Evolutionary conservation across 2,888 invertebrate species (phyloP).

Genomic region (Drosophila melanosoma): DNA sequence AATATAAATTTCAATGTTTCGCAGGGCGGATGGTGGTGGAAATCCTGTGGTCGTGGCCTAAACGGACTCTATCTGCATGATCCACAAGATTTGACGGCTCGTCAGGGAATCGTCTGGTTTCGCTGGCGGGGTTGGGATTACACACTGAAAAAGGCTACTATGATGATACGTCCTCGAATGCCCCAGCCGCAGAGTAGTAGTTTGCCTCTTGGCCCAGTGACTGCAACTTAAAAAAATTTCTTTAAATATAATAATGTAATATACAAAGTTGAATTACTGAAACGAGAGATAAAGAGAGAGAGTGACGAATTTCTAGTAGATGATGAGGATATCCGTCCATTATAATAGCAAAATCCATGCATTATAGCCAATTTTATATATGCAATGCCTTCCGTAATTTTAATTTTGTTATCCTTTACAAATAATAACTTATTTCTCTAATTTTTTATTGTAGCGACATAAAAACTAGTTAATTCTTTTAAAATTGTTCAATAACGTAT

Average conservation of each 20-base stretch:
- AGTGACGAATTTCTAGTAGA: conserved; percentile 50
- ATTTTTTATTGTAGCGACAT: conserved; percentile 61
- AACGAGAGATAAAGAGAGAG: conserved; percentile 10
- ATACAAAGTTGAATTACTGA: conserved; percentile 38
- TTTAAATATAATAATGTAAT: conserved; percentile 31
- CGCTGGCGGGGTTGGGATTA: conserved; percentile 98
- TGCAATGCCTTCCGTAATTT: conserved; percentile 62
- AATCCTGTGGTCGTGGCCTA: conserved; percentile 95
- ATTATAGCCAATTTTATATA: conserved; percentile 77
- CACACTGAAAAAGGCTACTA: conserved; percentile 93
- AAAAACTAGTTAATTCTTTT: conserved; percentile 59
- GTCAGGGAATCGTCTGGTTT: conserved; percentile 98
- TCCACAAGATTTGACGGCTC: conserved; percentile 94
- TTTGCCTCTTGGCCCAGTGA: conserved; percentile 64
- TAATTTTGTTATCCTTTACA: conserved; percentile 80
- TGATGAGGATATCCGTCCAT: conserved; percentile 56
- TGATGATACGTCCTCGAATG: conserved; percentile 94
- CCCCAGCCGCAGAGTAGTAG: conserved; percentile 75
- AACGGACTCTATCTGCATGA: conserved; percentile 95
- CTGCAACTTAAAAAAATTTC: conserved; percentile 57
- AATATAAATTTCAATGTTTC: neutral
- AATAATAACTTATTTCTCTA: conserved; percentile 81
- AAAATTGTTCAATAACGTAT: conserved; percentile 56
- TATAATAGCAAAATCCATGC: conserved; percentile 60
- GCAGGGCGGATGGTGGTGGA: conserved; percentile 97